Evolutionary conservation across 64 coral and sea anemone species (phyloP).

Genomic region (Dendrophyllia cribrosa): DNA sequence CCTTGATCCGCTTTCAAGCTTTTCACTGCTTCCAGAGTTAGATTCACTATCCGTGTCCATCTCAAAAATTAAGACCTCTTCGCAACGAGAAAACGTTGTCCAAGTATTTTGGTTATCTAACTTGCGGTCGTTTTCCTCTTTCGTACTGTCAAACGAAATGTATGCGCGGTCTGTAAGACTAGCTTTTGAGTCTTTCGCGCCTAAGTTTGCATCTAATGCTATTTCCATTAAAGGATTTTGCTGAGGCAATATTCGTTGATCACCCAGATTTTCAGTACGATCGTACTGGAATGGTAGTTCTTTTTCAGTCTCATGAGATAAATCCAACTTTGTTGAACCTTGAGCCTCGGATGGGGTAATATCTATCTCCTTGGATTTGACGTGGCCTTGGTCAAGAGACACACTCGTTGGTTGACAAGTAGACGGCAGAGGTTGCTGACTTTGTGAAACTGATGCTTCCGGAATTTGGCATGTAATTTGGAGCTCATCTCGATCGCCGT

Average conservation of each 20-base stretch:
- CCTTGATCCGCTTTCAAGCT: background rate
- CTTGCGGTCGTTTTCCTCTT: background rate
- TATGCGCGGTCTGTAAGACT: background rate
- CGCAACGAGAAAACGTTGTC: slow-evolving; percentile 1
- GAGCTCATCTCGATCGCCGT: background rate
- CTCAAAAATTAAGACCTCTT: slow-evolving; percentile 32
- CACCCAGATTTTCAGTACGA: background rate
- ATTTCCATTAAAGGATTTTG: background rate
- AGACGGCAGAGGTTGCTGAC: background rate
- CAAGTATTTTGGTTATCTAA: background rate
- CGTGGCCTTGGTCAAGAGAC: background rate
- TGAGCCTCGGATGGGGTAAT: background rate
- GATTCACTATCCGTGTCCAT: slow-evolving; percentile 18
- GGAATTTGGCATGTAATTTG: background rate
- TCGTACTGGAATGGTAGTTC: background rate
- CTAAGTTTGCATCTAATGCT: too few species aligned
- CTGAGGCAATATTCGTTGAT: background rate
- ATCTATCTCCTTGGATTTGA: background rate
- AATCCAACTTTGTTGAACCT: background rate
- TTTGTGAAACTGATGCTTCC: background rate
- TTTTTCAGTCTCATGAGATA: background rate
- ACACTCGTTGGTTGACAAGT: background rate
- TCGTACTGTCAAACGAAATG: background rate
- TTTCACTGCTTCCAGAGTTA: background rate
- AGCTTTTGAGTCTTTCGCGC: background rate